Base-by-base conservation (phyloP, 1,140 invertebrate species). In the Drosophila orosa region DNA sequence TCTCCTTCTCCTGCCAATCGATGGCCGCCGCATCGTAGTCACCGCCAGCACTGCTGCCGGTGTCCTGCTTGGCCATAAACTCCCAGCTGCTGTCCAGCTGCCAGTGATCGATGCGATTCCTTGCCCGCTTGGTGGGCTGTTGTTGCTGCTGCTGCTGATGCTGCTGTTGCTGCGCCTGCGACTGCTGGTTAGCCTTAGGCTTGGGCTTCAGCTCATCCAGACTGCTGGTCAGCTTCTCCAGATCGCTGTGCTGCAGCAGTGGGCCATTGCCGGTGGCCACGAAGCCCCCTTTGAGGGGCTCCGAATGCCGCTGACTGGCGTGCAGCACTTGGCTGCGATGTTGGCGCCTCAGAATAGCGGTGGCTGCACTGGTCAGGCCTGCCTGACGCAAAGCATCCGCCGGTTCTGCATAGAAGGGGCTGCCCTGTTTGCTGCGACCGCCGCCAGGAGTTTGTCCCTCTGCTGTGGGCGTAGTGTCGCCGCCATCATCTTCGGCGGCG, bases 321-420 rank as follows among this genome's bases (percentile, higher is more conserved):
- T 85, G 90, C 57, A 92, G 55, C 56, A 84, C 60, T 19, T 85
- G 84, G 24, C 56, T 78, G 55, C 91, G 81, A 55, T 91, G 91
- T 29, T 90, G 90, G 2, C 91, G 79, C 1, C 91, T 59, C 2
- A 92, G 75, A 12, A 94, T 92, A 17, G 93, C 92, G 2, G 92
- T 91, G 29, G 84, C 84, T 1, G 84, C 84, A 13, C 59, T 91
- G 13, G 86, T 91, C 45, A 84, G 92, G 74, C 94, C 93, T 33
- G 92, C 93, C 42, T 92, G 90, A 65, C 83, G 81, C 40, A 98
- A 93, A 17, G 97, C 95, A 93, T 98, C 97, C 9, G 97, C 97
- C 37, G 97, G 97, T 92, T 98, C 97, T 3, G 97, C 96, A 91
- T 98, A 98, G 79, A 98, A 97, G 0, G 97, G 97, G 91, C 97